Evolutionary conservation across 2,113 vertebrate genomes (phyloP), one percentile per base, ranked within the genome.

Genomic region (Lamprotornis superbus): DNA sequence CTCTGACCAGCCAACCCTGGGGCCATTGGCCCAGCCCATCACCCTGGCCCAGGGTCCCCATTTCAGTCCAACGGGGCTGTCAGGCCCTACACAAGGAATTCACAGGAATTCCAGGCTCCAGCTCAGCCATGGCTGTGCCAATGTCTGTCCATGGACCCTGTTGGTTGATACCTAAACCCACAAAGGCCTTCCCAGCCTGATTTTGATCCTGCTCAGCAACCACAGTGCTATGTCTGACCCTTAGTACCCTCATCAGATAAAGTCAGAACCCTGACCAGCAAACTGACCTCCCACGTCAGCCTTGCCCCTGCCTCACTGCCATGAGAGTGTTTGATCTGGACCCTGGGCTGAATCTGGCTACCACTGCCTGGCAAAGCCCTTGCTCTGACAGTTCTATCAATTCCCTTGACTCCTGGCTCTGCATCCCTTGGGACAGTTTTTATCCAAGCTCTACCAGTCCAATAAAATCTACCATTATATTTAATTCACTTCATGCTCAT

Each of bases 191-290:
- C 25, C 50, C 22, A 85, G 28, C 19, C 30, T 59, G 42, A 46
- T 50, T 50, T 57, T 44, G 56, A 71, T 82, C 52, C 28, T 61
- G 24, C 39, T 8, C 30, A 74, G 24, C 12, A 56, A 19, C 7
- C 1, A 33, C 0, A 0, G 55, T 22, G 8, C 27, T 39, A 0
- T 80, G 17, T 47, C 30, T 19, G 15, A 46, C 31, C 9, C 31
- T 83, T 19, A 11, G 20, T 65, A 35, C 8, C 7, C 7, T 28
- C 28, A 40, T 49, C 25, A 88, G 31, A 70, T 30, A 39, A 27
- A 46, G 67, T 28, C 9, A 8, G 53, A 83, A 37, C 22, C 19
- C 24, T 57, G n/a, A 53, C 4, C 12, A 74, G 69, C 10, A 78
- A 76, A 19, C 8, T 30, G 37, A 49, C 7, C 56, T 75, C n/a